Conservation (phyloP, 2,797 vertebrate genomes). For the Bradypodion ventrale region DNA sequence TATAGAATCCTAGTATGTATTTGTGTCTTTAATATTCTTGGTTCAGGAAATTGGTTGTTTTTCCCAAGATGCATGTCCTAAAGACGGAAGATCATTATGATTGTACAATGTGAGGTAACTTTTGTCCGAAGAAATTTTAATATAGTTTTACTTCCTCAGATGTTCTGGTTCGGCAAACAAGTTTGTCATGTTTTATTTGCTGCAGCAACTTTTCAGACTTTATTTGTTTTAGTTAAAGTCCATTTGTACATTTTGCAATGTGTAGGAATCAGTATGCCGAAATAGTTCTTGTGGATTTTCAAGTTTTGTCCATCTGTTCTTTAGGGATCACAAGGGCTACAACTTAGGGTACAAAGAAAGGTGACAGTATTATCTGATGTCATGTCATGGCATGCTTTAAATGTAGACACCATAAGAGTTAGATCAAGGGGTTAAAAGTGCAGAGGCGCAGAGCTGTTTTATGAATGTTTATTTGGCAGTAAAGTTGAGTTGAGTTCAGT, state of each 20-base stretch:
- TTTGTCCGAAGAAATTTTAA: background rate
- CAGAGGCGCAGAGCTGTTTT: constrained; percentile 20
- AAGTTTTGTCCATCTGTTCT: constrained; percentile 18
- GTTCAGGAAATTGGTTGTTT: background rate
- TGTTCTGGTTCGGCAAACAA: background rate
- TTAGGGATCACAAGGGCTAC: background rate
- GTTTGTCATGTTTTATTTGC: constrained; percentile 8
- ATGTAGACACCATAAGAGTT: constrained; percentile 8
- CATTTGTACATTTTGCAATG: background rate
- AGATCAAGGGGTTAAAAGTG: constrained; percentile 40
- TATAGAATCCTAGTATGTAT: background rate
- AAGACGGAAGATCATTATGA: constrained; percentile 14
- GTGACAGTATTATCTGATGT: constrained; percentile 26
- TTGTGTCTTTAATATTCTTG: background rate
- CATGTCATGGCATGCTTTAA: constrained; percentile 12
- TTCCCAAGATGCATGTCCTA: background rate
- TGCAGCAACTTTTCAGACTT: background rate
- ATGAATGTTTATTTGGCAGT: background rate
- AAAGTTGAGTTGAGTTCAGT: background rate
- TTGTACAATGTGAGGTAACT: background rate
- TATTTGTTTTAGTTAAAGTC: background rate
- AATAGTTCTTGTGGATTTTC: background rate
- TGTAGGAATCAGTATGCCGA: background rate
- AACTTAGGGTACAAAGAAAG: constrained; percentile 22
- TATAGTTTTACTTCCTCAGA: background rate